phyloP scores from a whole-genome alignment of 2,797 vertebrate species.

The Malacoraja senta region DNA sequence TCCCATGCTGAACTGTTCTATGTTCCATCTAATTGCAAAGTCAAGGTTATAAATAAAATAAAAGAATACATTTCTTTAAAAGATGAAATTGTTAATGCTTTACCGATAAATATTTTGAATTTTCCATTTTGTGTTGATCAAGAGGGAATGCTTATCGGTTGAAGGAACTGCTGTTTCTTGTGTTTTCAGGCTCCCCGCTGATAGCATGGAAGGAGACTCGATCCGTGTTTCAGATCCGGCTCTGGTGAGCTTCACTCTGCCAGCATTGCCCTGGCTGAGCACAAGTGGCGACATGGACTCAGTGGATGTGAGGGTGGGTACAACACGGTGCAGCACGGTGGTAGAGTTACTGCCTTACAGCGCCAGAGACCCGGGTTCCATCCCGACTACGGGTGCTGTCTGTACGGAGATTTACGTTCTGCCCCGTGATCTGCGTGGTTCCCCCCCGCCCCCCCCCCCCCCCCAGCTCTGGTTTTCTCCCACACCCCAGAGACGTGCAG shows the following conservation, averaged over 20 bases:
- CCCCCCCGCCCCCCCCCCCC: too few relatives aligned
- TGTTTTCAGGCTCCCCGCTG: conserved; percentile 53
- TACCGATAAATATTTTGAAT: neutral
- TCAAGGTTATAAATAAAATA: neutral
- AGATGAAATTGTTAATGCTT: neutral
- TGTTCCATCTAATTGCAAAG: too few relatives aligned
- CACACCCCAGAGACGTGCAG: too few relatives aligned
- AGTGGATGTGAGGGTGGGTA: conserved; percentile 80
- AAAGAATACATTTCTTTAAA: neutral
- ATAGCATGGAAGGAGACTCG: conserved; percentile 52
- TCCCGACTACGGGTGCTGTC: too few relatives aligned
- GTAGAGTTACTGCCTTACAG: too few relatives aligned
- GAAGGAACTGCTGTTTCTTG: conserved; percentile 5
- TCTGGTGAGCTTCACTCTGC: conserved; percentile 74
- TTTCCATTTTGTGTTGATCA: neutral
- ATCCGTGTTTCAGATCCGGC: conserved; percentile 55
- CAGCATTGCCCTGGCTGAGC: conserved; percentile 56
- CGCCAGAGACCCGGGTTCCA: too few relatives aligned
- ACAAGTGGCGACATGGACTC: conserved; percentile 55
- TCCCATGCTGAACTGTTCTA: too few relatives aligned
- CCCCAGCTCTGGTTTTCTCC: too few relatives aligned
- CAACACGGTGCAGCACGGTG: neutral
- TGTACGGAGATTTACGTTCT: too few relatives aligned
- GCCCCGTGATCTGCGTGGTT: too few relatives aligned
- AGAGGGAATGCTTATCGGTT: neutral